Evolutionary conservation across 2,113 vertebrate species (phyloP), one percentile per base, ranked within the genome.

Genomic region (Columbina picui): DNA sequence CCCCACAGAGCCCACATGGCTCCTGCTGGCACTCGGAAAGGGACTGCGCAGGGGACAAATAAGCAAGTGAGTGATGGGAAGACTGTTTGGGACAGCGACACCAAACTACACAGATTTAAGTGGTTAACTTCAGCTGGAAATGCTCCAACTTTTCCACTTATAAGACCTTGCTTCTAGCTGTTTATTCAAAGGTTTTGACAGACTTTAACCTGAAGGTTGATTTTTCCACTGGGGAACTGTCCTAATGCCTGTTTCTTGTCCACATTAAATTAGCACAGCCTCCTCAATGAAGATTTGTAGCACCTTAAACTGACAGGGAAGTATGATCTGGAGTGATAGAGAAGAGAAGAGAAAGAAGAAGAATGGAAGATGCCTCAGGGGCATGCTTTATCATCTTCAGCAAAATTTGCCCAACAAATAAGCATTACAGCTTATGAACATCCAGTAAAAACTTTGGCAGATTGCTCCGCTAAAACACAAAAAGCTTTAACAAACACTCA

Each of bases 101-200:
- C 6, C 53, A 45, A 78, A 76, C n/a, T 12, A 10, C 14, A 7
- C 2, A 6, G 30, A 27, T 38, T 71, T 68, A 63, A 73, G 49
- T 1, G 0, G 61, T 45, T 49, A 85, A 85, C 25, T 87, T 52
- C 6, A 13, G 12, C 39, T 76, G 67, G 56, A 85, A 64, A n/a
- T 26, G 12, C 52, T 67, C 19, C 32, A 10, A 0, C 22, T 61
- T 75, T 74, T 36, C 30, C 29, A 25, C 69, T 56, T 71, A 3
- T 2, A 79, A 82, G 47, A 84, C 26, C 12, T 43, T 39, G 14
- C 38, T 89, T 77, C 63, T 55, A 70, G 26, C 21, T 71, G 60
- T 78, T 90, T 83, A 94, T 89, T 81, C 60, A 67, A 78, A 70
- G 14, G 12, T 50, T 94, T 91, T 93, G 55, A 94, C 60, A 67